Evolutionary conservation across 2,888 invertebrate genomes (phyloP), one percentile per base, ranked within the genome.

Genomic region (Zaprionus bogoriensis): DNA sequence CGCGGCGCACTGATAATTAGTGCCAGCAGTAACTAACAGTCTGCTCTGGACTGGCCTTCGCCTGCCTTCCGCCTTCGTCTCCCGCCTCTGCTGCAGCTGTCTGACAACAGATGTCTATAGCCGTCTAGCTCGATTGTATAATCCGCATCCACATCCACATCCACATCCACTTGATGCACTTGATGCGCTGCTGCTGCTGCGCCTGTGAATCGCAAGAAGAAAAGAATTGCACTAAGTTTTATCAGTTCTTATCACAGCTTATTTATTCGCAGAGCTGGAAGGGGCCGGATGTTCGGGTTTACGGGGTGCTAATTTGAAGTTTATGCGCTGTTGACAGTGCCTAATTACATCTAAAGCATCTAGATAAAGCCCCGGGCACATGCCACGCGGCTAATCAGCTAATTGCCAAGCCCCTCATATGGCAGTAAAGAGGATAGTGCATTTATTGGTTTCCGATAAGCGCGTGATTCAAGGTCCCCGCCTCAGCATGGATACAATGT

Each of bases 1-100:
- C 72, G 52, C 22, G 12, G 14, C 32, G 54, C 63, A 58, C 82
- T 80, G 75, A 80, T 84, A 81, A 80, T 79, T 79, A 67, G 61
- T 53, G 55, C n/a, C 50, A 47, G 54, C 30, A 38, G 48, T 67
- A 66, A 60, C 67, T 60, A 61, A 46, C 46, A 48, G 69, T 42
- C 63, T 44, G 47, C 4, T 19, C 41, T 9, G 4, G 20, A 44
- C 44, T 46, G 55, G 20, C 25, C 27, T 30, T 9, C 28, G 38
- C 27, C 44, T 46, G 55, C 20, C 25, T 22, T 30, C 10, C 28
- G 38, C 27, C 27, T 38, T 28, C 20, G 19, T 7, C 22, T 7
- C 20, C 36, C 17, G 3, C 7, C 36, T 4, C n/a, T 10, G 0
- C 10, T 17, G 4, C 20, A 9, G 17, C 38, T 38, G 19, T 10